Conservation (phyloP, 2,113 vertebrate species). For the Petrocephalus zakoni region DNA sequence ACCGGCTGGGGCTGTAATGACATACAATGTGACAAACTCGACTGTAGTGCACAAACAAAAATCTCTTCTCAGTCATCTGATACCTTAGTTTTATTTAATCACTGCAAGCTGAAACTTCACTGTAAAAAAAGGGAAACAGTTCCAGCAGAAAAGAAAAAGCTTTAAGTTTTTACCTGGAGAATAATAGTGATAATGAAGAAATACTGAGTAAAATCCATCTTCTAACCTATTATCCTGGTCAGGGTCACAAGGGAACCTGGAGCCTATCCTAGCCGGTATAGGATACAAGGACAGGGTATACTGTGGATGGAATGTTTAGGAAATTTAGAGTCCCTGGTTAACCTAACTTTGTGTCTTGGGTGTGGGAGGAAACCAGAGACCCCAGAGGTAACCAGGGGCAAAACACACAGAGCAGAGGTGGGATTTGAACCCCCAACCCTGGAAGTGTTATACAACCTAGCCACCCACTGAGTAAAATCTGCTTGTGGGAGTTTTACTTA, state of each 20-base stretch:
- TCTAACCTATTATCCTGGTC: neutral
- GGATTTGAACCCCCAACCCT: neutral
- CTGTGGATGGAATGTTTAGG: neutral
- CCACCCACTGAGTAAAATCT: neutral
- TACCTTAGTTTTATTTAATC: constrained; percentile 8
- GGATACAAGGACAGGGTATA: neutral
- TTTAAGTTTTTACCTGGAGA: neutral
- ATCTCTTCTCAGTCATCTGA: neutral
- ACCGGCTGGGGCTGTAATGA: neutral
- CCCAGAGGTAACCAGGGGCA: neutral
- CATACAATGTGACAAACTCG: neutral
- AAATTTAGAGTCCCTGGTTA: neutral
- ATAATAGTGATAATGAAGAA: constrained; percentile 5
- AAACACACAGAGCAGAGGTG: neutral
- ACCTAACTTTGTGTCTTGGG: neutral
- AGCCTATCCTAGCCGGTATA: neutral
- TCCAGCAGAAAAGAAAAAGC: neutral
- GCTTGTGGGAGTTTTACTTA: no score
- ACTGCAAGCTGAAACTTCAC: neutral
- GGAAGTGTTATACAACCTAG: neutral
- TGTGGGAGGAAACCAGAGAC: neutral
- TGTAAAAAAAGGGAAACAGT: neutral
- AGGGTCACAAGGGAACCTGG: neutral
- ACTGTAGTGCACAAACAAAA: neutral
- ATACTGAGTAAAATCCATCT: neutral